Evolutionary conservation across 2,888 invertebrate genomes (phyloP).

Genomic region (Resseliella maxima): DNA sequence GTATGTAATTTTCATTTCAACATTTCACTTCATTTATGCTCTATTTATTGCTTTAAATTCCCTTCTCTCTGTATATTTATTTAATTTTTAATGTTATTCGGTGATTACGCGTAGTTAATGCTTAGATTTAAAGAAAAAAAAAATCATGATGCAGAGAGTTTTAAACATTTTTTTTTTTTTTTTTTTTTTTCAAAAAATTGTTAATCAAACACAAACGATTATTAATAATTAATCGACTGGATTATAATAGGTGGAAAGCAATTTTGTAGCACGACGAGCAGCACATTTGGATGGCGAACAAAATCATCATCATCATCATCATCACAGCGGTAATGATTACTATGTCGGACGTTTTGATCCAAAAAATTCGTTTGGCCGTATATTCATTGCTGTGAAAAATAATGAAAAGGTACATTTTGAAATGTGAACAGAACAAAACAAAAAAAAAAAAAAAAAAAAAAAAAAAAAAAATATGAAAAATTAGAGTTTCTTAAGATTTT

Average conservation of each 20-base stretch:
- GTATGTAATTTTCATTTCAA: constrained; percentile 59
- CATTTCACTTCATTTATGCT: background rate
- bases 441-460: no score
- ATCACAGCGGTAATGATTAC: constrained; percentile 64
- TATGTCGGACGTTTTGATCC: constrained; percentile 78
- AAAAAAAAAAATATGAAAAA: no score
- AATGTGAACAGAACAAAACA: no score
- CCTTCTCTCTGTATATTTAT: no score
- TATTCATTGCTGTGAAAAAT: constrained; percentile 68
- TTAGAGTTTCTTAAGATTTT: no score
- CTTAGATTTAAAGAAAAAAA: no score
- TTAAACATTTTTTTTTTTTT: background rate
- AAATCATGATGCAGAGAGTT: no score
- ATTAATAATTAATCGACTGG: no score
- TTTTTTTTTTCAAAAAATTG: background rate
- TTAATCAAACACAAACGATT: background rate
- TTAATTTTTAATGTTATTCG: no score
- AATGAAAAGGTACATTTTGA: background rate
- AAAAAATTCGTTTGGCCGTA: constrained; percentile 75
- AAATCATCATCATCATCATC: constrained; percentile 58
- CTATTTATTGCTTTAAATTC: no score
- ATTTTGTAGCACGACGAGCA: constrained; percentile 69
- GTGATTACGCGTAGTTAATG: no score
- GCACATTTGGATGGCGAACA: constrained; percentile 60
- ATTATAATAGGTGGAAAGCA: constrained; percentile 59